Base-by-base conservation (phyloP, 2,113 vertebrate genomes). In the Crotophaga sulcirostris region DNA sequence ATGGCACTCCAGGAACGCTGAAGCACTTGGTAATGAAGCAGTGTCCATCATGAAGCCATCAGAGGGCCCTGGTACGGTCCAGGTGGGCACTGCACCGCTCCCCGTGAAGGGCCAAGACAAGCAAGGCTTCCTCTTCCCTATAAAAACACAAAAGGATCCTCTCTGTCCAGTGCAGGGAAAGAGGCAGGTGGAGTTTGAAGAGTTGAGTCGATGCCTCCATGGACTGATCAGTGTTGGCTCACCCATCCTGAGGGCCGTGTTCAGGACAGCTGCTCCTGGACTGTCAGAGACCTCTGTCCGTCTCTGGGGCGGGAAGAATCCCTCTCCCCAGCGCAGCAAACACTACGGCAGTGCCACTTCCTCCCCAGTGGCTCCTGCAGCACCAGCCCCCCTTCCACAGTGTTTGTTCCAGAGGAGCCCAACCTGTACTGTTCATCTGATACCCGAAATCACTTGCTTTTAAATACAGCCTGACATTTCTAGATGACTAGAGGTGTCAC, bases 391-490 rank as follows among this genome's bases (percentile, higher is more conserved):
- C 17, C n/a, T 91, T 94, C 88, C 83, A 85, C 94, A 76, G 73
- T 16, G 0, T 73, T 95, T 97, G 82, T 95, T 95, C 68, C 90
- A 62, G 60, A 38, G 59, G 13, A 93, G 75, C 26, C 67, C 94
- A 83, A 62, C 25, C 18, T 54, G 33, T 45, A 45, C 55, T 84
- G 90, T 91, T 87, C 90, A 83, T 64, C 59, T 90, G 79, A 94
- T 88, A 90, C 76, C 85, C 33, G 13, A 88, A 97, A 91, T 94
- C 55, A 51, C 75, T 93, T 80, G 79, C 90, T 92, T 96, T 94
- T 95, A 95, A 95, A 93, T 54, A 94, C 72, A 90, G 79, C 83
- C 72, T 97, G 90, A 90, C 90, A 93, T 77, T 90, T 93, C 80
- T 3, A 92, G 55, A 95, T 51, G 51, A 94, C 86, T 93, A 34